phyloP scores from a whole-genome alignment of 1,140 invertebrate genomes.

The Drosophila subpulchrella region DNA sequence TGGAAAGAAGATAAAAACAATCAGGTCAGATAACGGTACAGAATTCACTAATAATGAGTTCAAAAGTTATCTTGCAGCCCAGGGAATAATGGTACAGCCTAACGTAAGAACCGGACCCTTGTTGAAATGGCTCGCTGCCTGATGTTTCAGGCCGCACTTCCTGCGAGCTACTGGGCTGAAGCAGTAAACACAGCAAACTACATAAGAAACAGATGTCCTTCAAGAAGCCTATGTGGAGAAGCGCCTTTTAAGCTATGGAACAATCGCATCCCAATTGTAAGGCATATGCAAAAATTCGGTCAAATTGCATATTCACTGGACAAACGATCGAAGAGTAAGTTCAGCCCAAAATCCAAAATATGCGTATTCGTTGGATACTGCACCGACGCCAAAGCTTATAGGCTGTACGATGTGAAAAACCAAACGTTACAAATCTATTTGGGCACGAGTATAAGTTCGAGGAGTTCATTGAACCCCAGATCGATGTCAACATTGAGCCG shows the following conservation, averaged over 20 bases:
- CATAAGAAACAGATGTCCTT: no score
- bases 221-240: no score
- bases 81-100: slow-evolving; percentile 7
- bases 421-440: slow-evolving; percentile 7
- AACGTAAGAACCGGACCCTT: slow-evolving; percentile 19
- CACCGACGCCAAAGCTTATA: no score
- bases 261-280: no score
- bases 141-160: slow-evolving; percentile 13
- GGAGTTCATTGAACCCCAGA: slow-evolving; percentile 5
- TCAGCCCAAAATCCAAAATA: slow-evolving; percentile 68
- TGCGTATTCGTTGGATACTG: slow-evolving; percentile 85
- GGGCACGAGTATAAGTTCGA: slow-evolving; percentile 5
- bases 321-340: slow-evolving; percentile 12
- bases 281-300: slow-evolving; percentile 6
- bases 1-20: slow-evolving; percentile 12
- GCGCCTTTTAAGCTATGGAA: no score
- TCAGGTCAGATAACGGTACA: slow-evolving; percentile 5
- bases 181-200: slow-evolving; percentile 23
- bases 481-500: not conserved
- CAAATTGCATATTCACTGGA: slow-evolving; percentile 11
- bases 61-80: slow-evolving; percentile 8
- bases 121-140: slow-evolving; percentile 52
- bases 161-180: slow-evolving; percentile 41
- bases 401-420: slow-evolving; percentile 30
- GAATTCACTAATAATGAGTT: slow-evolving; percentile 9